Percentiles rank a stretch among this genome's conserved stretches.
Conservation (phyloP, 2,888 invertebrate species). For the Coleophora deauratella region DNA sequence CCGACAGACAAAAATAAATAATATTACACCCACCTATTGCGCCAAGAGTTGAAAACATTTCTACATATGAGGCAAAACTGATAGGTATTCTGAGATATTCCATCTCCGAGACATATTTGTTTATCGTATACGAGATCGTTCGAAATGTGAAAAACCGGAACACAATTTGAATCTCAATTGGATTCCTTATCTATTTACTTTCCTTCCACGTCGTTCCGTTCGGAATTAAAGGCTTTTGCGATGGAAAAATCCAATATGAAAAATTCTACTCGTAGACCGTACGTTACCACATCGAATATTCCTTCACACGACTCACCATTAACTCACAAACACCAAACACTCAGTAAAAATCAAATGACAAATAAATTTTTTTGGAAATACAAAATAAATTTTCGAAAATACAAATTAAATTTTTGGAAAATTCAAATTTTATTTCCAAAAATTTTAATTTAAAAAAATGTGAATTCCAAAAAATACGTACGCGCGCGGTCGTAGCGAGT, state of each 20-base stretch:
- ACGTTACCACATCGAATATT: too few species aligned
- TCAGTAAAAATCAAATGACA: background rate
- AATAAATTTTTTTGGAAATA: too few species aligned
- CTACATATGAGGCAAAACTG: too few species aligned
- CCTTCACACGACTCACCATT: conserved; percentile 1
- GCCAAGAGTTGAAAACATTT: too few species aligned
- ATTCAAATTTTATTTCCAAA: too few species aligned
- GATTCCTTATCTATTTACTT: conserved; percentile 14
- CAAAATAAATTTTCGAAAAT: too few species aligned
- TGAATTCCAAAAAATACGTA: conserved; percentile 41
- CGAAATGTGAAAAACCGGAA: conserved; percentile 1
- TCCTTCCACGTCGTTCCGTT: conserved; percentile 14
- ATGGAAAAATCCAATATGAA: background rate
- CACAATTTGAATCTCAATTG: conserved; percentile 15
- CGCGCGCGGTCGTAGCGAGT: conserved; percentile 53
- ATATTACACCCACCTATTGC: too few species aligned
- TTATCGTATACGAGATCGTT: background rate
- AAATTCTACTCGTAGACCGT: background rate
- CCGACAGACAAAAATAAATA: too few species aligned
- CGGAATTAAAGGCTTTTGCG: conserved; percentile 3
- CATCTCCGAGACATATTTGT: too few species aligned
- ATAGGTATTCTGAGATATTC: too few species aligned
- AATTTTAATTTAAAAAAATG: conserved; percentile 11
- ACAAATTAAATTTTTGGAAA: too few species aligned
- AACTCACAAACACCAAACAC: conserved; percentile 4